A percentile compares a stretch with the other conserved stretches of the same genome.
phyloP scores from a whole-genome alignment of 2,113 vertebrate species.

The Damaliscus lunatus region DNA sequence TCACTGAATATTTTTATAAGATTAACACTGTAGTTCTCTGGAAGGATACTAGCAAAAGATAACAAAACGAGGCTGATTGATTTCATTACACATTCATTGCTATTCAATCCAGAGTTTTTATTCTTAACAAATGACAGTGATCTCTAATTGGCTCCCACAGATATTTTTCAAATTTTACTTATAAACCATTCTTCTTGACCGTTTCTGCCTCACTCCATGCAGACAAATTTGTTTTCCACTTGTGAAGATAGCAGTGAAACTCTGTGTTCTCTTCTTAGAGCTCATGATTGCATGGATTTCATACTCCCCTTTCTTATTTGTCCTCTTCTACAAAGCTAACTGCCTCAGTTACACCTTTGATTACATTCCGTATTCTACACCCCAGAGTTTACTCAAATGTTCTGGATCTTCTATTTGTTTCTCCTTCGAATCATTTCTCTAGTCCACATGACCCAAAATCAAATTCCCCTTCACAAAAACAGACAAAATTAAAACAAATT shows the following conservation, averaged over 20 bases:
- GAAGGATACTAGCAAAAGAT: not conserved
- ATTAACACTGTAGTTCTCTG: not conserved
- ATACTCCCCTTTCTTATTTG: not conserved
- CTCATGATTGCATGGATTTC: fast-evolving
- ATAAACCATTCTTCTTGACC: not conserved
- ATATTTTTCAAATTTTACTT: not conserved
- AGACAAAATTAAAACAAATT: not conserved
- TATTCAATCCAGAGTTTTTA: not conserved
- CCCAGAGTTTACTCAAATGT: not conserved
- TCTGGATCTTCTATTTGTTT: not conserved
- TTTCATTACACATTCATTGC: not conserved
- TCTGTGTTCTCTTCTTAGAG: not conserved
- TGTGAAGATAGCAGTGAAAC: not conserved
- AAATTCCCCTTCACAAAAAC: not conserved
- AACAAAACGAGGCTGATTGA: not conserved
- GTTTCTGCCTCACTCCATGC: not conserved
- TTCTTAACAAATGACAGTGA: constrained; percentile 5
- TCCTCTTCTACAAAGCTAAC: too few species aligned
- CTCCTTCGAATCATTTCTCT: not conserved
- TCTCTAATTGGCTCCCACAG: not conserved
- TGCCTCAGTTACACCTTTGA: not conserved
- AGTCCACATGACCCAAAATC: not conserved
- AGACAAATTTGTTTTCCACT: not conserved
- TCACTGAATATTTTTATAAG: not conserved
- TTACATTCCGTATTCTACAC: not conserved